A percentile compares a stretch with the other conserved stretches of the same genome.
Conservation (phyloP, 2,113 vertebrate genomes). For the Boulengeromyrus knoepffleri region DNA sequence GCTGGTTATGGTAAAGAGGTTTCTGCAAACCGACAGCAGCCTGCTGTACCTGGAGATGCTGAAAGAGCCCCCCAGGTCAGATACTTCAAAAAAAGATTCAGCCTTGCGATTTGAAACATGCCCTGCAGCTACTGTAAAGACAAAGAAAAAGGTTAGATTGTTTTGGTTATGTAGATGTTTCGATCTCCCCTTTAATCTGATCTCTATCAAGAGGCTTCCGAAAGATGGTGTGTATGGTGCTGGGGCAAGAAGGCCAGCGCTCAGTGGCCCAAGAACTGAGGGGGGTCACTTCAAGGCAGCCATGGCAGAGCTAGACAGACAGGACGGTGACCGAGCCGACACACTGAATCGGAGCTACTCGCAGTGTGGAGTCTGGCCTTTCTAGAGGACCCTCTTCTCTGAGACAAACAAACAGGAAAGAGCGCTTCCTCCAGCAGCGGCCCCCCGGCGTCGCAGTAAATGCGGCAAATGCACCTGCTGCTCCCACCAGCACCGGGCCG, state of each 20-base stretch:
- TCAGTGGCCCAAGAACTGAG: too few species aligned
- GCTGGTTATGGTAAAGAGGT: not conserved
- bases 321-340: not conserved
- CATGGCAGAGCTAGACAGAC: too few species aligned
- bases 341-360: not conserved
- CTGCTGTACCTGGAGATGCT: not conserved
- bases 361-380: too few species aligned
- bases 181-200: too few species aligned
- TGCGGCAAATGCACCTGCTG: slow-evolving; percentile 18
- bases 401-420: not conserved
- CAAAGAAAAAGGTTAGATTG: too few species aligned
- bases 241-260: too few species aligned
- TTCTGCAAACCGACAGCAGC: not conserved
- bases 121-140: too few species aligned
- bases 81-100: too few species aligned
- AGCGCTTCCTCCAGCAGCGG: too few species aligned
- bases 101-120: not conserved
- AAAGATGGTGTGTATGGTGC: not conserved
- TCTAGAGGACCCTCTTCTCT: not conserved
- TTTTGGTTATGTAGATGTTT: too few species aligned
- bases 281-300: too few species aligned
- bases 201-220: too few species aligned
- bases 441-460: not conserved
- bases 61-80: not conserved
- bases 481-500: not conserved